A percentile compares a stretch with the other conserved stretches of the same genome.
These are phyloP conservation scores for Drosophila nigricruria DNA, from an alignment of 2,888 invertebrate genomes.

Conservation along the genomic window DNA sequence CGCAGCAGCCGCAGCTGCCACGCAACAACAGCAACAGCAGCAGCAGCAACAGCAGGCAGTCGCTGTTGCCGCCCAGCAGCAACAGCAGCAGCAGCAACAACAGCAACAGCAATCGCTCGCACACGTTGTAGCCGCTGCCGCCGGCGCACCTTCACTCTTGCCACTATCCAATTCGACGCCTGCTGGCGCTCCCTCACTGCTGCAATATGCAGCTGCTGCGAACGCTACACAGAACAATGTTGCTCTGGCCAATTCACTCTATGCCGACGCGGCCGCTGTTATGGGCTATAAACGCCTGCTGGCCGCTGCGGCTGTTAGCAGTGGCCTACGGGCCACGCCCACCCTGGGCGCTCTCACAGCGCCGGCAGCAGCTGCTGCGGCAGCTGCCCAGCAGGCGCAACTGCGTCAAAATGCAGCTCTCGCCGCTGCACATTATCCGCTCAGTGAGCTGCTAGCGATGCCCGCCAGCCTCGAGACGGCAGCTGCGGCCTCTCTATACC, in stretches of 20 bases:
- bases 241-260: constrained; percentile 86
- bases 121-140: constrained; percentile 71
- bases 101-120: constrained; percentile 79
- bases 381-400: constrained; percentile 80
- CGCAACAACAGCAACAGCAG: constrained; percentile 86
- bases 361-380: constrained; percentile 75
- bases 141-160: constrained; percentile 65
- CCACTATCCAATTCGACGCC: constrained; percentile 67
- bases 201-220: constrained; percentile 88
- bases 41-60: constrained; percentile 65
- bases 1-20: constrained; percentile 78
- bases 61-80: constrained; percentile 80
- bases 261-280: constrained; percentile 85
- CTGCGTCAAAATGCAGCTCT: constrained; percentile 79
- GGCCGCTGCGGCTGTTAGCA: constrained; percentile 84
- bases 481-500: constrained; percentile 88
- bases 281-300: constrained; percentile 85
- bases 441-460: constrained; percentile 90
- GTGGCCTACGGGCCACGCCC: constrained; percentile 78
- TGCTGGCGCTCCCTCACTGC: constrained; percentile 84
- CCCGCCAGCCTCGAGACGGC: constrained; percentile 88
- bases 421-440: constrained; percentile 87
- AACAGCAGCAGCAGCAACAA: constrained; percentile 76
- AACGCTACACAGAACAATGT: constrained; percentile 86
- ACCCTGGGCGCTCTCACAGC: constrained; percentile 65